These are phyloP conservation scores for Anguilla marmorata DNA, from an alignment of 2,797 vertebrate genomes.

Conservation along the genomic window DNA sequence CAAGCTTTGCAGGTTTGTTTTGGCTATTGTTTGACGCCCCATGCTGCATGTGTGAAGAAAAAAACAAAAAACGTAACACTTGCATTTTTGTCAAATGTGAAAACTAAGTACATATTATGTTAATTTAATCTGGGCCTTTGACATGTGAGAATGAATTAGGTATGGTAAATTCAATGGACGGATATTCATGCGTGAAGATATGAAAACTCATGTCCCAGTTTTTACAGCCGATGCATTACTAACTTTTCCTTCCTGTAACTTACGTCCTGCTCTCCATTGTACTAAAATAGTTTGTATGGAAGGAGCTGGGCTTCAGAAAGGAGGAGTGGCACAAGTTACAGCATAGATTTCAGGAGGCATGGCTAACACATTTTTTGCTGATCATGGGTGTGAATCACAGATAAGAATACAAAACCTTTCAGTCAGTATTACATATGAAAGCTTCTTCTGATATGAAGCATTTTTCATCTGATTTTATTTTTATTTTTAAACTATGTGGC, in stretches of 20 bases:
- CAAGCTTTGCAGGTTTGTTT: neutral
- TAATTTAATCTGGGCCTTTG: neutral
- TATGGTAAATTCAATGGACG: slow-evolving; percentile 59
- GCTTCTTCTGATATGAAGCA: neutral
- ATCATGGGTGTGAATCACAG: neutral
- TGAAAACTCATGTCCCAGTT: slow-evolving; percentile 36
- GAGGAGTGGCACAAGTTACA: neutral
- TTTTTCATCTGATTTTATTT: neutral
- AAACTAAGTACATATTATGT: neutral
- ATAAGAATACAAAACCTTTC: neutral
- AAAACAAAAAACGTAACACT: slow-evolving; percentile 33
- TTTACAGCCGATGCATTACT: slow-evolving; percentile 61
- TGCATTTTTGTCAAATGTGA: neutral
- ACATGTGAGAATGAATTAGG: slow-evolving; percentile 45
- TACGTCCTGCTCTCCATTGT: slow-evolving; percentile 56
- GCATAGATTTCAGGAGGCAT: neutral
- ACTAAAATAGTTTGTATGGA: slow-evolving; percentile 42
- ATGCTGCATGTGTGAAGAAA: slow-evolving; percentile 35
- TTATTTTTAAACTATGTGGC: neutral
- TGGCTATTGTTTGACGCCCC: neutral
- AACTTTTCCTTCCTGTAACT: slow-evolving; percentile 69
- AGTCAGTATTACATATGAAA: neutral
- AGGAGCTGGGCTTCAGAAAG: slow-evolving; percentile 35
- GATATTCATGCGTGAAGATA: slow-evolving; percentile 60
- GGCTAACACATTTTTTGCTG: neutral